Evolutionary conservation across 2,888 invertebrate genomes (phyloP), one percentile per base, ranked within the genome.

Genomic region (Torymus texanus): DNA sequence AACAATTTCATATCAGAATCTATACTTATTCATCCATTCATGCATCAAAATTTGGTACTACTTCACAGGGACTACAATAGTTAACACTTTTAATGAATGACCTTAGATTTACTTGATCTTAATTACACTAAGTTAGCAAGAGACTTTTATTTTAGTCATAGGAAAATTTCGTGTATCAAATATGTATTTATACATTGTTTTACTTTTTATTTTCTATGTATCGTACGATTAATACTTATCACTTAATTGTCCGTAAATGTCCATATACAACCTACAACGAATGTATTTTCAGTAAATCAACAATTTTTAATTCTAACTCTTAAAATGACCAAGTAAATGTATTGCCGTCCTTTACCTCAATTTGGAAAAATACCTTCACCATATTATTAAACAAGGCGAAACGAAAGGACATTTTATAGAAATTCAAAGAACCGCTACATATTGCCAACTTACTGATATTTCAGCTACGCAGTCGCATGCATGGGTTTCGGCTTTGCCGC

Each of bases 391-490:
- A 29, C 14, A 68, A 56, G 56, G 14, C 5, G 1, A 56, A 29
- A 11, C 29, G 1, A 59, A 11, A 50, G 2, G 13, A 24, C 4
- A 14, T n/a, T 16, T 14, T 11, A 16, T n/a, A 16, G n/a, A 2
- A 41, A 63, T 63, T 41, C 2, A 63, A 11, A 18, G 16, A 59
- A 59, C 8, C 41, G 41, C n/a, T 1, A 8, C 18, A 24, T 10
- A 55, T 18, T 56, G 14, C 11, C 53, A 55, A 66, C 67, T 75
- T 16, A 75, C 75, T 29, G n/a, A 4, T 66, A 2, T 16, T 51
- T 66, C 24, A 59, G 56, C 16, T 56, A 21, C 16, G 13, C 56
- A 56, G 10, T 55, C 14, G 66, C 66, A 66, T 59, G 66, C 66
- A 66, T 59, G 50, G 21, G 21, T 53, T n/a, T 61, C 13, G 55